Evolutionary conservation across 2,888 invertebrate species (phyloP).

Genomic region (Amphimallon solstitiale): DNA sequence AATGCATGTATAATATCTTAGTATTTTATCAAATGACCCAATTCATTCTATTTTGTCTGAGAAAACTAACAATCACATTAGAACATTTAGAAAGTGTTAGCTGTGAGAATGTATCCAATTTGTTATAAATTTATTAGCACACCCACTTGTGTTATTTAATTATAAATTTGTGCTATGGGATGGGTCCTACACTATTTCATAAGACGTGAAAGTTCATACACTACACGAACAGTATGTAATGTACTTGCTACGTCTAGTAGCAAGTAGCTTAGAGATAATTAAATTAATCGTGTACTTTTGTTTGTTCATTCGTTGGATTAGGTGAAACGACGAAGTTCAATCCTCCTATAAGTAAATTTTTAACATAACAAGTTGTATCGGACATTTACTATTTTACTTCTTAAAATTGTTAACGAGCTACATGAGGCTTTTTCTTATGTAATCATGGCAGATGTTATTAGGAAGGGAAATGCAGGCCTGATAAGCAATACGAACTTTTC

Average conservation of each 20-base stretch:
- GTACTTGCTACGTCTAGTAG: too few relatives aligned
- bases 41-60: too few relatives aligned
- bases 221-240: too few relatives aligned
- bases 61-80: too few relatives aligned
- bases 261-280: neutral
- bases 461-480: conserved; percentile 1
- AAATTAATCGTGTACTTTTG: neutral
- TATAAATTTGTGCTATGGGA: neutral
- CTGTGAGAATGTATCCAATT: neutral
- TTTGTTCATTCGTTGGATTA: conserved; percentile 10
- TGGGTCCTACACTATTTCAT: neutral
- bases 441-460: conserved; percentile 10
- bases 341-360: conserved; percentile 15
- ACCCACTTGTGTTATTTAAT: neutral
- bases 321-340: conserved; percentile 7
- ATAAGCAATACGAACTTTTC: neutral
- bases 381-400: conserved; percentile 10
- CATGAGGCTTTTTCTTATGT: conserved; percentile 10
- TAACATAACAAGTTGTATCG: neutral
- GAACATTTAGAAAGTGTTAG: neutral
- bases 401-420: conserved; percentile 20
- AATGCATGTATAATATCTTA: too few relatives aligned
- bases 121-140: conserved; percentile 1
- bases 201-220: conserved; percentile 25
- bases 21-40: too few relatives aligned